phyloP scores from a whole-genome alignment of 2,888 invertebrate genomes.

The Tanypteryx hageni region DNA sequence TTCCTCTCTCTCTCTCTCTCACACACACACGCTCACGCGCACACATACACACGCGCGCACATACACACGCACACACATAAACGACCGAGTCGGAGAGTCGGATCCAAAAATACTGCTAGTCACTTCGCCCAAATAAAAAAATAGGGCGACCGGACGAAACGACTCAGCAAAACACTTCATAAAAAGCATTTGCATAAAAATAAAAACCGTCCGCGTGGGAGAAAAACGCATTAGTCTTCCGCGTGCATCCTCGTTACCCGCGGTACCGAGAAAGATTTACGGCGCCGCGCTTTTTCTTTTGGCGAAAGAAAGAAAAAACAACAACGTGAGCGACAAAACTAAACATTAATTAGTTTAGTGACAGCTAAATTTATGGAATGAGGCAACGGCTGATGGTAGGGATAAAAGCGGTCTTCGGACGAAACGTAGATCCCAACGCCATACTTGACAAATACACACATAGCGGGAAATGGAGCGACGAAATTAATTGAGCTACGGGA shows the following conservation, averaged over 20 bases:
- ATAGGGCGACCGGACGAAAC: neutral
- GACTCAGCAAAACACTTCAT: too few relatives aligned
- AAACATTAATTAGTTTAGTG: constrained; percentile 47
- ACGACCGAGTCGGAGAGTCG: neutral
- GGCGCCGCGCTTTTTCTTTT: neutral
- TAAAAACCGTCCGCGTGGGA: neutral
- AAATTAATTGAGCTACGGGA: too few relatives aligned
- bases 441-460: too few relatives aligned
- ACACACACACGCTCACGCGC: too few relatives aligned
- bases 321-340: neutral
- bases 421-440: too few relatives aligned
- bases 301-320: neutral
- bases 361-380: constrained; percentile 37
- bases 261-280: neutral
- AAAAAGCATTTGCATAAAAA: constrained; percentile 14
- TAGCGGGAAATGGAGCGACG: too few relatives aligned
- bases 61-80: too few relatives aligned
- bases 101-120: constrained; percentile 21
- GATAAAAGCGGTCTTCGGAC: too few relatives aligned
- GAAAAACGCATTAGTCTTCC: neutral
- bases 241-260: neutral
- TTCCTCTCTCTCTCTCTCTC: too few relatives aligned
- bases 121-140: constrained; percentile 5
- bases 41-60: too few relatives aligned
- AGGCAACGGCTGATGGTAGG: neutral